A percentile compares a stretch with the other conserved stretches of the same genome.
Conservation (phyloP, 2,888 invertebrate species). For the Allacma fusca region DNA sequence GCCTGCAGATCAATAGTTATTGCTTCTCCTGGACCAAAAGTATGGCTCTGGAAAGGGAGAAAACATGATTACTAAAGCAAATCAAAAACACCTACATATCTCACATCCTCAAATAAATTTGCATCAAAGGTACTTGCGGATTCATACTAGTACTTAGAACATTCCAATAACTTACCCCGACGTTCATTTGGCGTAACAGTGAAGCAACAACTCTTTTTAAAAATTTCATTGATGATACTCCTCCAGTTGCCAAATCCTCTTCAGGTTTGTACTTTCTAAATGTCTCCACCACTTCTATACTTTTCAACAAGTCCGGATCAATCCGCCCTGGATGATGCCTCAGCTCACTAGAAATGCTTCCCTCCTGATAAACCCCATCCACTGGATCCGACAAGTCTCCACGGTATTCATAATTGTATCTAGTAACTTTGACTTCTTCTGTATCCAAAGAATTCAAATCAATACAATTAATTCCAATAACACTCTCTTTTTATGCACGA, state of each 20-base stretch:
- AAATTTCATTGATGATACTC: constrained; percentile 45
- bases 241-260: not conserved
- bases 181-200: constrained; percentile 58
- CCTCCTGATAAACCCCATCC: not conserved
- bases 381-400: not conserved
- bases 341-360: constrained; percentile 28
- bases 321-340: not conserved
- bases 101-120: too few species aligned
- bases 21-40: constrained; percentile 60
- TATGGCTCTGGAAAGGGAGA: constrained; percentile 49
- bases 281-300: constrained; percentile 31
- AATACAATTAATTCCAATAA: not conserved
- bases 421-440: constrained; percentile 18
- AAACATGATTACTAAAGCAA: constrained; percentile 18
- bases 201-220: constrained; percentile 56
- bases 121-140: too few species aligned
- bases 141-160: too few species aligned
- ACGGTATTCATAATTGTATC: constrained; percentile 21
- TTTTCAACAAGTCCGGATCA: not conserved
- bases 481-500: not conserved
- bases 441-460: constrained; percentile 3
- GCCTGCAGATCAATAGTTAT: constrained; percentile 60
- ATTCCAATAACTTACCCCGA: constrained; percentile 56
- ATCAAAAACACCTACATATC: too few species aligned
- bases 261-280: constrained; percentile 22